A percentile compares a stretch with the other conserved stretches of the same genome.
Evolutionary conservation across 2,888 invertebrate genomes (phyloP).

Genomic region (Acrocyrtus sp.): DNA sequence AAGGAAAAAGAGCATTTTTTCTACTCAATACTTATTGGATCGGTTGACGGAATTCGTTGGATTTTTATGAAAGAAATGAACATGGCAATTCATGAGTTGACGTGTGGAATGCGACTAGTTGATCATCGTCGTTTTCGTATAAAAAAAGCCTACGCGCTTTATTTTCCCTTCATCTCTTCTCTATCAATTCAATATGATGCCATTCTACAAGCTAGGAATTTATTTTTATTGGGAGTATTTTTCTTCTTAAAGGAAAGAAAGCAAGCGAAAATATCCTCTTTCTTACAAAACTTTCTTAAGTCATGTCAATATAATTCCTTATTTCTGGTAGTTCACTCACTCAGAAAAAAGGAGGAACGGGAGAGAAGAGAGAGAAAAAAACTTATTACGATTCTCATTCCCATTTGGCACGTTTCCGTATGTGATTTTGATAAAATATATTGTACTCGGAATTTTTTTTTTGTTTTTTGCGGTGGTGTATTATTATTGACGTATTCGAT

Average conservation of each 20-base stretch:
- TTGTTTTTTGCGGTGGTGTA: background rate
- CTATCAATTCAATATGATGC: conserved; percentile 21
- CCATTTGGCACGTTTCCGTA: conserved; percentile 55
- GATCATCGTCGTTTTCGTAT: conserved; percentile 39
- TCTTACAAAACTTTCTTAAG: background rate
- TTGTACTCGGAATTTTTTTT: background rate
- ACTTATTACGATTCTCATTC: conserved; percentile 50
- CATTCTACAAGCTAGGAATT: conserved; percentile 32
- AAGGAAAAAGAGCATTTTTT: conserved; percentile 17
- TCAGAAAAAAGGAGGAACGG: too few species aligned
- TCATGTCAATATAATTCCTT: background rate
- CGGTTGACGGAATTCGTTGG: conserved; percentile 43
- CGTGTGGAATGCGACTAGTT: conserved; percentile 57
- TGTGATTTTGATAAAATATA: conserved; percentile 16
- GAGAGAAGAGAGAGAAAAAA: too few species aligned
- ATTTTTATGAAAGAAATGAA: conserved; percentile 55
- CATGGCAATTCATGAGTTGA: conserved; percentile 57
- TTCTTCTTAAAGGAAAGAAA: conserved; percentile 5
- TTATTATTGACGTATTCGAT: conserved; percentile 52
- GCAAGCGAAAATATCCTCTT: background rate
- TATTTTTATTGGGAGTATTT: conserved; percentile 14
- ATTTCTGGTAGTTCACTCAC: conserved; percentile 40
- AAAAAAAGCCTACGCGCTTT: conserved; percentile 44
- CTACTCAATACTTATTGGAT: conserved; percentile 44
- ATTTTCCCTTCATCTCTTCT: background rate